Percentiles rank a stretch among this genome's conserved stretches.
Conservation (phyloP, 2,113 vertebrate species). For the Canis aureus region DNA sequence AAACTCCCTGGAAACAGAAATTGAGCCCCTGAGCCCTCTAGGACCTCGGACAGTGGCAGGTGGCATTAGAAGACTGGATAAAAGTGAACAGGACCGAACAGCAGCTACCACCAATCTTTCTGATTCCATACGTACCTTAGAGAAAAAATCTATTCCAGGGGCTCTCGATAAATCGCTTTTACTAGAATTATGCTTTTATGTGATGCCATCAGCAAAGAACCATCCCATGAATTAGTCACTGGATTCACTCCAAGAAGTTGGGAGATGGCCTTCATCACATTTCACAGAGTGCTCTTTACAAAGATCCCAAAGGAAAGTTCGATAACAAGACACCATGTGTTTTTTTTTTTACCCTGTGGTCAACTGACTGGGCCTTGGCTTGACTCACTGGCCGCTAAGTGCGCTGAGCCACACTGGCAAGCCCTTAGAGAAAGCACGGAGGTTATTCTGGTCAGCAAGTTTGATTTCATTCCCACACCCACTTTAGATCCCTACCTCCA, state of each 20-base stretch:
- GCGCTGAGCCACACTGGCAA: background rate
- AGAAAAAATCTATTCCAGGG: background rate
- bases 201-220: background rate
- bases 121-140: background rate
- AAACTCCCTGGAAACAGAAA: constrained; percentile 24
- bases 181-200: background rate
- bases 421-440: background rate
- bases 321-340: background rate
- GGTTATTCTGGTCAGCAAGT: background rate
- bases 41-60: background rate
- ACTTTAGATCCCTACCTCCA: background rate
- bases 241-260: background rate
- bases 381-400: background rate
- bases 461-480: background rate
- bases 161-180: background rate
- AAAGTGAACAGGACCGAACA: background rate
- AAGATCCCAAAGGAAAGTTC: constrained; percentile 27
- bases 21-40: background rate
- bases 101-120: background rate
- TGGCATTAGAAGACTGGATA: background rate
- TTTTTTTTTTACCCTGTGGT: background rate
- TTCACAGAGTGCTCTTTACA: constrained; percentile 30
- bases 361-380: background rate
- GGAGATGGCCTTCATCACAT: background rate
- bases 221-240: background rate